Percentiles rank a stretch among this genome's conserved stretches.
Evolutionary conservation across 2,113 vertebrate species (phyloP).

Genomic region (Daphoenositta chrysoptera): DNA sequence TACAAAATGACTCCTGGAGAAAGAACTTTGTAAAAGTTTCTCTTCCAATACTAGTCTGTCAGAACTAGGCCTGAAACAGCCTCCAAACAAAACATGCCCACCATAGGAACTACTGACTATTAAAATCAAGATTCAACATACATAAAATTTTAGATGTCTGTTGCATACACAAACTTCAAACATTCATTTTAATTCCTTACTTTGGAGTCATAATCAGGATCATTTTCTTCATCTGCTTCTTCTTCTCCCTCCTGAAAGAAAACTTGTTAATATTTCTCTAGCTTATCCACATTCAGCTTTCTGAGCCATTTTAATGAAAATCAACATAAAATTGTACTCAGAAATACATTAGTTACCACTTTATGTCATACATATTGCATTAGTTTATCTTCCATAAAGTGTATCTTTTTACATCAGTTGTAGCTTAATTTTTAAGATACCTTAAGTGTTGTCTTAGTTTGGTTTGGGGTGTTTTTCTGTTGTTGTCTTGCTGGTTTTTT

Average conservation of each 20-base stretch:
- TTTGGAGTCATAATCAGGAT: conserved; percentile 96
- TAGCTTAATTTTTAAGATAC: neutral
- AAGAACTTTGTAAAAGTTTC: neutral
- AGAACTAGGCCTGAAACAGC: neutral
- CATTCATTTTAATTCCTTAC: conserved; percentile 67
- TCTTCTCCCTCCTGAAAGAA: conserved; percentile 92
- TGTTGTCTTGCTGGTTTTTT: neutral
- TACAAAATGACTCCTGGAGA: neutral
- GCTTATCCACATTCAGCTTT: neutral
- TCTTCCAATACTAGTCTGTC: neutral
- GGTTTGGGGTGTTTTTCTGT: neutral
- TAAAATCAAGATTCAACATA: neutral
- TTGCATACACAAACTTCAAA: neutral
- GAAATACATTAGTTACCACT: neutral
- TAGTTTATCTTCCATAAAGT: neutral
- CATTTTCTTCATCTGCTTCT: conserved; percentile 98
- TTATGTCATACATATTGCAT: neutral
- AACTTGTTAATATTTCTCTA: neutral
- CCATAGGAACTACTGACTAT: neutral
- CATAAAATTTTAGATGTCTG: neutral
- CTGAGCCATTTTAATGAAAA: neutral
- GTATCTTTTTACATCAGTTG: neutral
- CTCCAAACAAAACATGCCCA: neutral
- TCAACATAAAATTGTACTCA: neutral
- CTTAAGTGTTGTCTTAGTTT: neutral